Conservation (phyloP, 2,888 invertebrate genomes). For the Napeogenes inachia region DNA sequence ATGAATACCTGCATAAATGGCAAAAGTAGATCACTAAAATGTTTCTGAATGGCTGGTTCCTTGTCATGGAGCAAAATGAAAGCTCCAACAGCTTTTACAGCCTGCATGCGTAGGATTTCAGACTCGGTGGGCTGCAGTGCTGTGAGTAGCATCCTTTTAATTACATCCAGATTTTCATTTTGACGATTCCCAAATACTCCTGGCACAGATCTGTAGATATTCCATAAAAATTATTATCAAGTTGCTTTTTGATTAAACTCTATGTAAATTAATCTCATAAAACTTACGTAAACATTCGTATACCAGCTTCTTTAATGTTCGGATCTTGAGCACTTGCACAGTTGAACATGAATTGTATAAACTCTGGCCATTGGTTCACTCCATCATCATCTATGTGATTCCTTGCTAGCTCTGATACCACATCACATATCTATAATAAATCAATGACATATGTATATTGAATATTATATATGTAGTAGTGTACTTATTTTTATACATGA, state of each 20-base stretch:
- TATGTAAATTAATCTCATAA: background rate
- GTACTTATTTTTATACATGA: background rate
- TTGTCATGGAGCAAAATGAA: constrained; percentile 96
- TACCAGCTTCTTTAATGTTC: constrained; percentile 92
- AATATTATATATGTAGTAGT: constrained; percentile 8
- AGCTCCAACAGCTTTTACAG: constrained; percentile 88
- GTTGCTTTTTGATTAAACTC: background rate
- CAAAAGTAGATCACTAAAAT: constrained; percentile 90
- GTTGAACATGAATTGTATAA: constrained; percentile 95
- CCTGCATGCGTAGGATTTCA: constrained; percentile 87
- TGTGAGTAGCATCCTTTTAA: constrained; percentile 95
- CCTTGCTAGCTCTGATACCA: constrained; percentile 96
- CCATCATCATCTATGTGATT: constrained; percentile 97
- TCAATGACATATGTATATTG: constrained; percentile 4
- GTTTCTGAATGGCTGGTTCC: constrained; percentile 92
- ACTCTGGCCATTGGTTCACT: constrained; percentile 97
- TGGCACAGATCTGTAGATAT: constrained; percentile 86
- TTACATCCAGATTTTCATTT: constrained; percentile 91
- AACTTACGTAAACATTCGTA: constrained; percentile 94
- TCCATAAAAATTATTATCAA: background rate
- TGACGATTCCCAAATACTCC: constrained; percentile 98
- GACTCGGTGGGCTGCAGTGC: constrained; percentile 85
- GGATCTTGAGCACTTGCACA: constrained; percentile 91
- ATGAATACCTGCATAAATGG: constrained; percentile 82
- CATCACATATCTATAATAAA: constrained; percentile 85